Evolutionary conservation across 2,888 invertebrate species (phyloP).

Genomic region (Hirtodrosophila duncani): DNA sequence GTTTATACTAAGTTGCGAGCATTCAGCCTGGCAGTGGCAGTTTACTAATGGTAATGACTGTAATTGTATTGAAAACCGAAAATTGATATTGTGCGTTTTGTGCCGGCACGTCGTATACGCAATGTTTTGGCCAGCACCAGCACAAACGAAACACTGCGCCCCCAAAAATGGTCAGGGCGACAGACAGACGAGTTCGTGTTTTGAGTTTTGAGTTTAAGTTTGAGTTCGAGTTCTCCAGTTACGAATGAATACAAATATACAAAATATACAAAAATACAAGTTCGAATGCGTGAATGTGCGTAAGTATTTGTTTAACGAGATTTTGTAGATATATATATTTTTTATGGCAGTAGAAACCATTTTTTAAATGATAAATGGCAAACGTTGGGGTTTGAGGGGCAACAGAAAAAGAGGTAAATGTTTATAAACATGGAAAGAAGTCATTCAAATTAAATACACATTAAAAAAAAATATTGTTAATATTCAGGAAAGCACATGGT

Average conservation of each 20-base stretch:
- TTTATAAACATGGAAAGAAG: too few relatives aligned
- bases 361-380: conserved; percentile 15
- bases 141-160: conserved; percentile 40
- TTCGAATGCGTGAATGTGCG: too few relatives aligned
- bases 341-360: conserved; percentile 30
- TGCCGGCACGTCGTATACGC: conserved; percentile 44
- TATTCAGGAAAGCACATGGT: too few relatives aligned
- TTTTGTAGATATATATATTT: conserved; percentile 24
- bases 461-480: too few relatives aligned
- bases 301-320: conserved; percentile 36
- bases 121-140: conserved; percentile 69
- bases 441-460: not conserved
- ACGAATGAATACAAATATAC: conserved; percentile 11
- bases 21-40: conserved; percentile 52
- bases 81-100: conserved; percentile 60
- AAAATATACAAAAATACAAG: not conserved
- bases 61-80: conserved; percentile 67
- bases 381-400: conserved; percentile 3
- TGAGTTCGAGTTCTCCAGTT: conserved; percentile 12
- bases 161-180: conserved; percentile 47
- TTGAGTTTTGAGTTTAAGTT: conserved; percentile 2
- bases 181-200: conserved; percentile 27
- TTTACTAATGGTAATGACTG: conserved; percentile 74
- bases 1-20: conserved; percentile 46
- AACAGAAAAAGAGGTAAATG: too few relatives aligned